A percentile compares a stretch with the other conserved stretches of the same genome.
Conservation (phyloP, 2,113 vertebrate genomes). For the Neotoma lepida region DNA sequence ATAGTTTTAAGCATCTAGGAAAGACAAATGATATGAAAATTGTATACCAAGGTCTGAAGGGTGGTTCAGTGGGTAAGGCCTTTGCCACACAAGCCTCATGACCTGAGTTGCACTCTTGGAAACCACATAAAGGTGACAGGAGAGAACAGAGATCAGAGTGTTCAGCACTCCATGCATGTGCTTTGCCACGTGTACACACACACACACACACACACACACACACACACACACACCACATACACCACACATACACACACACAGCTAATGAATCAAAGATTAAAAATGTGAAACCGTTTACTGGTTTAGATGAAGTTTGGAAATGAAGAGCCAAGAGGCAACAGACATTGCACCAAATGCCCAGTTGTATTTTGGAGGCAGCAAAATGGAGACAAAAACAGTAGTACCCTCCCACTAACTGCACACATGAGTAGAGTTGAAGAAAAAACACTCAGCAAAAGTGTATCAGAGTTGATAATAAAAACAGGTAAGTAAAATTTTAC, state of each 20-base stretch:
- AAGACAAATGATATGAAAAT: neutral
- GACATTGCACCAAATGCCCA: neutral
- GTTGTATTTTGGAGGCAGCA: neutral
- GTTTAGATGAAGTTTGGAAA: neutral
- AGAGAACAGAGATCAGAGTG: neutral
- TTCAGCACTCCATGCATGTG: neutral
- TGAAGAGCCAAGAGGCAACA: neutral
- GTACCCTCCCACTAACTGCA: neutral
- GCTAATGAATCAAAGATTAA: neutral
- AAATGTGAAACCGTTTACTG: neutral
- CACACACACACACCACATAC: neutral
- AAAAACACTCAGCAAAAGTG: neutral
- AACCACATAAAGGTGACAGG: neutral
- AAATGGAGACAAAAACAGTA: neutral
- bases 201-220: neutral
- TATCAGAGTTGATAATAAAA: neutral
- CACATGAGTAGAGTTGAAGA: neutral
- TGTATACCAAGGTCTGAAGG: neutral
- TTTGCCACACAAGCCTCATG: neutral
- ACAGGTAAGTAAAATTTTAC: neutral
- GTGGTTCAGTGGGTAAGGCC: neutral
- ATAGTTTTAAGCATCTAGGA: constrained; percentile 41
- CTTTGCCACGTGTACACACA: neutral
- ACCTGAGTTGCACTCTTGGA: neutral
- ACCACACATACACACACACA: neutral